Evolutionary conservation across 2,797 vertebrate species (phyloP), one percentile per base, ranked within the genome.

Genomic region (Gallirallus australis): DNA sequence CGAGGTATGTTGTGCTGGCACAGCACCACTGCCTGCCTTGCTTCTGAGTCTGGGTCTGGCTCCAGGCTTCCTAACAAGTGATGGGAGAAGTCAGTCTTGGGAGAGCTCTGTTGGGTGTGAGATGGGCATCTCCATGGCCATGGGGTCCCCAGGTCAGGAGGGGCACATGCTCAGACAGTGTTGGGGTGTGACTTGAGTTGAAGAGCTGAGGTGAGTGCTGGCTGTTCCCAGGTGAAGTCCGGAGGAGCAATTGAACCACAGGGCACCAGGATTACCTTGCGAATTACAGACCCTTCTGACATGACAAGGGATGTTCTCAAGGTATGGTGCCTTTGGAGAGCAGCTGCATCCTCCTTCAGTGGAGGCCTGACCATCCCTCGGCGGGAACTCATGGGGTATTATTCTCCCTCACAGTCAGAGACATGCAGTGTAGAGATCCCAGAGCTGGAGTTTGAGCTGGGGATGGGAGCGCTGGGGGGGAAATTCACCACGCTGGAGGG

Each of bases 401-500:
- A 18, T 19, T 45, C 18, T 45, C 5, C 2, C 21, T 70, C 17
- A 40, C 87, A 99, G 98, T 99, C 99, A 0, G 99, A 99, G 97
- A 99, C 99, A 0, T 99, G 99, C 76, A 85, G 96, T 0, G 84
- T 99, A 82, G 56, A 97, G 81, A 99, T 99, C 81, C 99, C 99
- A 0, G 99, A 99, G 97, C 97, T 99, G 96, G 99, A 99, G 82
- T 99, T 99, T 4, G 99, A 99, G 96, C 96, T 99, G 94, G 99
- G 99, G 5, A 99, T 99, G 99, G 99, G 98, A 3, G 98, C 98
- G 0, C 92, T 99, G 3, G 98, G 99, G 0, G 99, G 99, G 4
- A 99, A 99, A 92, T 99, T 99, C 97, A 99, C 99, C 47, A 99
- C 99, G 0, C 91, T 99, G 78, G 99, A 99, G 95, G 99, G 99